phyloP scores from a whole-genome alignment of 2,113 vertebrate species.

The Corythaixoides concolor region DNA sequence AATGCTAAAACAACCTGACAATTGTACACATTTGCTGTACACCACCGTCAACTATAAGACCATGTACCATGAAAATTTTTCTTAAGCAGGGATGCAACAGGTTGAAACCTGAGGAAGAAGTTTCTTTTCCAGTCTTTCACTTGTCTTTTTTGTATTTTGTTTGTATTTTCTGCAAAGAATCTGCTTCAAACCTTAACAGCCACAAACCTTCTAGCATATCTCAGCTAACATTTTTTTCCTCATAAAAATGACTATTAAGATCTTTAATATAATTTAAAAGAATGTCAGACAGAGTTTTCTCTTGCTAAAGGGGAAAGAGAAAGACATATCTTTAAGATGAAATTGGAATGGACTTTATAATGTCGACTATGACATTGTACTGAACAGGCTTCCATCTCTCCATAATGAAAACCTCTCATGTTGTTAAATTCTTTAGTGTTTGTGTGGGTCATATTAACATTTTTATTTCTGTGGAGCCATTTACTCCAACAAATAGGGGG shows the following conservation, averaged over 20 bases:
- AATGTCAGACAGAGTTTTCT: not conserved
- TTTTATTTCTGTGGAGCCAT: not conserved
- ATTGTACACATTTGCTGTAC: not conserved
- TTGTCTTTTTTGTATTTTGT: not conserved
- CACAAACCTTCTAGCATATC: not conserved
- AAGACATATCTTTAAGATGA: not conserved
- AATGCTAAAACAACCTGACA: not conserved
- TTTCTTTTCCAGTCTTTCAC: not conserved
- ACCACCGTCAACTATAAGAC: rapidly evolving
- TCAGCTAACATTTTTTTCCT: not conserved
- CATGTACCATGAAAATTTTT: not conserved
- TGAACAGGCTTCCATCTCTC: not conserved
- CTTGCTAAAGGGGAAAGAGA: not conserved
- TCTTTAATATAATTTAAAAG: not conserved
- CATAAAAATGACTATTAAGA: not conserved
- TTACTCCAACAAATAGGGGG: not conserved
- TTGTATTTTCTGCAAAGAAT: not conserved
- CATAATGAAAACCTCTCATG: rapidly evolving
- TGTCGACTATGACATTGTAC: not conserved
- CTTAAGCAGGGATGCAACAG: not conserved
- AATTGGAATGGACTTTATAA: not conserved
- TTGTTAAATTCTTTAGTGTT: not conserved
- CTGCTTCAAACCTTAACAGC: not conserved
- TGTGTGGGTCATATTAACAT: not conserved
- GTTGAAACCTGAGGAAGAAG: not conserved